Conservation (phyloP, 2,888 invertebrate genomes). For the Aphodius sticticus region DNA sequence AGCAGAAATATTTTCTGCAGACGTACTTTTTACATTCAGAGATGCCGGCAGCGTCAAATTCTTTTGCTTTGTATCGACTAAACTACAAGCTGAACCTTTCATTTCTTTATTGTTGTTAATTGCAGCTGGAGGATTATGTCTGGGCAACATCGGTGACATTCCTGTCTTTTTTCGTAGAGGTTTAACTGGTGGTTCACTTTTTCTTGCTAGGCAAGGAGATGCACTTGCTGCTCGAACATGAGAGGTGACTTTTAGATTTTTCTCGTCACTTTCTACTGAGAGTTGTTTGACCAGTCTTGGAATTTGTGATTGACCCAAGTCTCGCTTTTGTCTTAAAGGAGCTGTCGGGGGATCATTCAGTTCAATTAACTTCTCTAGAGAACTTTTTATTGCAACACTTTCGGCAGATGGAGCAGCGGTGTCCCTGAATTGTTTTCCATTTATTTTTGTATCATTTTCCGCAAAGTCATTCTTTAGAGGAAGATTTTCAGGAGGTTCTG, state of each 20-base stretch:
- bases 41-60: neutral
- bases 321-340: conserved; percentile 27
- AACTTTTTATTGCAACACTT: neutral
- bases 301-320: conserved; percentile 24
- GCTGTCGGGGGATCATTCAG: conserved; percentile 12
- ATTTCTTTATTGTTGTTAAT: conserved; percentile 22
- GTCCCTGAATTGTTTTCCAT: neutral
- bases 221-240: conserved; percentile 30
- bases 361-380: neutral
- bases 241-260: conserved; percentile 37
- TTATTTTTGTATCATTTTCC: neutral
- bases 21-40: conserved; percentile 32
- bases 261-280: conserved; percentile 52
- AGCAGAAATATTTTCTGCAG: conserved; percentile 39
- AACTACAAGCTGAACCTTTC: conserved; percentile 22
- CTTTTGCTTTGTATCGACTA: conserved; percentile 19
- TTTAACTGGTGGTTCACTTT: conserved; percentile 28
- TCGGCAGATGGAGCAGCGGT: neutral
- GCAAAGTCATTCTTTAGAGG: neutral
- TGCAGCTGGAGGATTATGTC: conserved; percentile 22
- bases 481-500: neutral
- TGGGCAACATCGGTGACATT: conserved; percentile 33
- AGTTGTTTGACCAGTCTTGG: conserved; percentile 28
- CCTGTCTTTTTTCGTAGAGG: conserved; percentile 33
- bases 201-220: conserved; percentile 29